Conservation (phyloP, 2,113 vertebrate genomes). For the Xenopus laevis region DNA sequence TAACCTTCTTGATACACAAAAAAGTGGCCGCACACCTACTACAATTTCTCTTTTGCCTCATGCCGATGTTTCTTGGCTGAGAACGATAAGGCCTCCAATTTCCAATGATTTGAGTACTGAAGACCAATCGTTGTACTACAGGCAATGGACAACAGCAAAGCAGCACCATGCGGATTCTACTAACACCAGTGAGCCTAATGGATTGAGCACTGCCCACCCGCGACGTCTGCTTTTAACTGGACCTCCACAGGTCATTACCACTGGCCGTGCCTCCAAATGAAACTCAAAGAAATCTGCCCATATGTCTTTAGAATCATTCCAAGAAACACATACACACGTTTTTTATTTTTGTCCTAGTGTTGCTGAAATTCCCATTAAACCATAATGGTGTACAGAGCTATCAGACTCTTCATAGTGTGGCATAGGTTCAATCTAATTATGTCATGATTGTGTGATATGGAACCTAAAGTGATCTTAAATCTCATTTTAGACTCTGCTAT, state of each 20-base stretch:
- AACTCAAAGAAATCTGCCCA: no score
- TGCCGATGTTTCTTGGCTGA: conserved; percentile 83
- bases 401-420: no score
- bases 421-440: no score
- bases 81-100: conserved; percentile 78
- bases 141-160: conserved; percentile 83
- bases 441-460: no score
- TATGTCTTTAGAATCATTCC: no score
- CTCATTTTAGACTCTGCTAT: no score
- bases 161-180: conserved; percentile 87
- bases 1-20: conserved; percentile 75
- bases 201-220: conserved; percentile 65
- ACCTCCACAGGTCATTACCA: conserved; percentile 80
- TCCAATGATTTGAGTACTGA: conserved; percentile 66
- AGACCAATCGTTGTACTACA: conserved; percentile 87
- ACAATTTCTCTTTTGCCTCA: conserved; percentile 84
- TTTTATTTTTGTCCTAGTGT: no score
- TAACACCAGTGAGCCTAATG: conserved; percentile 61
- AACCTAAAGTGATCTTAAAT: no score
- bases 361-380: no score
- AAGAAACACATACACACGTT: no score
- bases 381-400: no score
- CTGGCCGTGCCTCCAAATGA: background rate
- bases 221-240: conserved; percentile 86
- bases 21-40: conserved; percentile 69